Conservation (phyloP, 2,113 vertebrate species). For the Nothobranchius furzeri region DNA sequence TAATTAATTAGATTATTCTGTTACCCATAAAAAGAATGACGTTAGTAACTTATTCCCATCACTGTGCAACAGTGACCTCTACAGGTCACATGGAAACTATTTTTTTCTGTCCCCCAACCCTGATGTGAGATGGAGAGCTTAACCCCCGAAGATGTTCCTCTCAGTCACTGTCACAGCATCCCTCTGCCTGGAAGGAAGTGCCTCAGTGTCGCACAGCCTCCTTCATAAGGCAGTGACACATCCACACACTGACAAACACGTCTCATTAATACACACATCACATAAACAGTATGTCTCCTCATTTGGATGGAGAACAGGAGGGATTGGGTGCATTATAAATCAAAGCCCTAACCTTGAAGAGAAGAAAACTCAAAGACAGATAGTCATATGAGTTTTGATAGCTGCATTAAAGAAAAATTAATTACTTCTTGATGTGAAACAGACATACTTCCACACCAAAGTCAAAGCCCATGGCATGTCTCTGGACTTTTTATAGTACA, state of each 20-base stretch:
- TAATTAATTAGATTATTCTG: too few species aligned
- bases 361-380: conserved; percentile 17
- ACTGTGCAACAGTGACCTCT: conserved; percentile 61
- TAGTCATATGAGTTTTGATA: conserved; percentile 13
- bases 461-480: conserved; percentile 20
- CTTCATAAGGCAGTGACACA: conserved; percentile 8
- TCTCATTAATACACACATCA: conserved; percentile 14
- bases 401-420: conserved; percentile 33
- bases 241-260: background rate
- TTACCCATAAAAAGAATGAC: too few species aligned
- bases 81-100: conserved; percentile 29
- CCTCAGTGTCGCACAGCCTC: conserved; percentile 13
- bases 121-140: conserved; percentile 28
- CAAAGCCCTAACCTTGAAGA: conserved; percentile 15
- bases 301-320: conserved; percentile 1
- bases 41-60: background rate
- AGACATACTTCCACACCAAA: conserved; percentile 14
- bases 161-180: conserved; percentile 49
- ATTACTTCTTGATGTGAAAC: conserved; percentile 35
- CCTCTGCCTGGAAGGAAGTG: conserved; percentile 21
- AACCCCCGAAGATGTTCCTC: conserved; percentile 33
- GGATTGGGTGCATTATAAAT: conserved; percentile 9
- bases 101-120: background rate
- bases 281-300: background rate
- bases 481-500: conserved; percentile 19